Conservation (phyloP, 1,140 invertebrate genomes). For the Drosophila sturtevanti region DNA sequence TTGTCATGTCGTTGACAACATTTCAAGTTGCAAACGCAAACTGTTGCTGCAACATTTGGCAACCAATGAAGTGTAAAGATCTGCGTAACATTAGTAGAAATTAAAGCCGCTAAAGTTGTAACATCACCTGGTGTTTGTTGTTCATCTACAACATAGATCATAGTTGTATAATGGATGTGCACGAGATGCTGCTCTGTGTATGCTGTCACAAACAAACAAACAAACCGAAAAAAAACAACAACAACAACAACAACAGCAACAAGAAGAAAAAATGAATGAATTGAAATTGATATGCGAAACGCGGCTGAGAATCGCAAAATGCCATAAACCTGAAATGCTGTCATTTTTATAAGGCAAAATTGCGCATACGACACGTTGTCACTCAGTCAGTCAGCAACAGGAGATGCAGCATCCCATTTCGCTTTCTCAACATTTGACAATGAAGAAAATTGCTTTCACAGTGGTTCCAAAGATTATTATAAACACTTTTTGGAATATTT, state of each 20-base stretch:
- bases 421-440: not conserved
- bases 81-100: constrained; percentile 57
- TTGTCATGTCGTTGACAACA: constrained; percentile 58
- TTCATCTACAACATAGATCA: constrained; percentile 9
- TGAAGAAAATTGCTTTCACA: not conserved
- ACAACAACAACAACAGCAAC: no score
- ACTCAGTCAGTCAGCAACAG: constrained; percentile 21
- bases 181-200: constrained; percentile 30
- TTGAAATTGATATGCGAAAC: constrained; percentile 75
- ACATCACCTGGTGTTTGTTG: constrained; percentile 5
- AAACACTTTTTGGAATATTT: no score
- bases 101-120: constrained; percentile 35
- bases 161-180: constrained; percentile 45
- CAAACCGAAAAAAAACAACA: no score
- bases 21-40: constrained; percentile 48
- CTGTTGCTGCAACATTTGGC: constrained; percentile 60
- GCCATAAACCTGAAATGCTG: constrained; percentile 69
- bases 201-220: constrained; percentile 62
- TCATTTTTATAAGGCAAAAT: constrained; percentile 75
- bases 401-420: constrained; percentile 1
- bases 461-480: not conserved
- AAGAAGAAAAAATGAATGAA: constrained; percentile 28
- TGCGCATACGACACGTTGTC: constrained; percentile 71
- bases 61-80: constrained; percentile 71
- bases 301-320: constrained; percentile 57